Conservation (phyloP, 2,888 invertebrate genomes). For the Thecocarcelia acutangulata region DNA sequence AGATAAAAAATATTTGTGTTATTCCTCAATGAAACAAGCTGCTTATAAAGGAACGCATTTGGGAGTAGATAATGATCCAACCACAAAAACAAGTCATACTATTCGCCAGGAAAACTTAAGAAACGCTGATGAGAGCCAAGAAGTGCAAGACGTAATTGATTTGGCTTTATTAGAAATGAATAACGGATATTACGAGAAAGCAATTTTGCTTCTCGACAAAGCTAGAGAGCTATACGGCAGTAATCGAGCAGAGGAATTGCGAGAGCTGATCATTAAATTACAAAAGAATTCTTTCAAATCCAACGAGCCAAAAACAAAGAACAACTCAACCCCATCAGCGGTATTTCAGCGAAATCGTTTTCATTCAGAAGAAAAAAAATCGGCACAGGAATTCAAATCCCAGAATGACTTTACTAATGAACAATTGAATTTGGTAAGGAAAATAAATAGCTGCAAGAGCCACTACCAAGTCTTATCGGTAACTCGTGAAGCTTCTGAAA, state of each 20-base stretch:
- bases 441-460: slow-evolving; percentile 85
- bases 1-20: slow-evolving; percentile 72
- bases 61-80: slow-evolving; percentile 30
- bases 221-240: slow-evolving; percentile 86
- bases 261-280: slow-evolving; percentile 71
- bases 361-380: slow-evolving; percentile 57
- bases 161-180: slow-evolving; percentile 84
- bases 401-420: slow-evolving; percentile 86
- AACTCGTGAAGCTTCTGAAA: slow-evolving; percentile 85
- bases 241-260: slow-evolving; percentile 84
- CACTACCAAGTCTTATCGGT: slow-evolving; percentile 90
- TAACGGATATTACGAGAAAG: slow-evolving; percentile 84
- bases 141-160: slow-evolving; percentile 86
- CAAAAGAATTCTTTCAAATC: slow-evolving; percentile 61
- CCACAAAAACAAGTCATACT: slow-evolving; percentile 12
- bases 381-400: slow-evolving; percentile 30
- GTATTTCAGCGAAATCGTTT: slow-evolving; percentile 38
- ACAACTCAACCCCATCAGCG: neutral
- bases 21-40: slow-evolving; percentile 72
- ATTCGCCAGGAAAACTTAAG: slow-evolving; percentile 15
- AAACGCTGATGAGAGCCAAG: slow-evolving; percentile 85
- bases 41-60: slow-evolving; percentile 68
- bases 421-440: slow-evolving; percentile 87
- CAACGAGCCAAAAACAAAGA: slow-evolving; percentile 2
- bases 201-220: slow-evolving; percentile 85